Percentiles rank a stretch among this genome's conserved stretches.
These are phyloP conservation scores for Heliocidaris tuberculata DNA, from an alignment of 35 echinoderm and acorn worm species.

Conservation along the genomic window DNA sequence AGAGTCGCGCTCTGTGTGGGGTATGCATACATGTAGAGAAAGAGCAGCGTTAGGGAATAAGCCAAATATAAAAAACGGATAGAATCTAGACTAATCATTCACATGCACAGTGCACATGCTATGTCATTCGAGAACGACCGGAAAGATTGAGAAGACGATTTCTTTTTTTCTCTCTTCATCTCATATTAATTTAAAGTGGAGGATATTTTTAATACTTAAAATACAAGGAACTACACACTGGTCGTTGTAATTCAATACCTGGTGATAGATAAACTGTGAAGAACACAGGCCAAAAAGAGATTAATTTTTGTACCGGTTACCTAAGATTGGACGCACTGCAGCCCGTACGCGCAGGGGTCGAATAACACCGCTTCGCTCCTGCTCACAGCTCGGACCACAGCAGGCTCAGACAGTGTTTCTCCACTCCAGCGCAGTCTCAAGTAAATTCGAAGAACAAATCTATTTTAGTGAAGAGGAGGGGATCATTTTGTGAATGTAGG, in stretches of 20 bases:
- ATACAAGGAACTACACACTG: not conserved
- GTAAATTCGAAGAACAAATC: not conserved
- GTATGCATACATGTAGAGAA: no score
- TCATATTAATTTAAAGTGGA: not conserved
- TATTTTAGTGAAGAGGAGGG: no score
- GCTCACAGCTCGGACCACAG: not conserved
- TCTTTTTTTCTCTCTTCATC: not conserved
- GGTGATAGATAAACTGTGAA: not conserved
- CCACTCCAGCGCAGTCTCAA: not conserved
- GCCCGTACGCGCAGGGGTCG: not conserved
- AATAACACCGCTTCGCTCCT: not conserved
- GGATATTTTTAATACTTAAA: not conserved
- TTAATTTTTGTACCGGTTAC: not conserved
- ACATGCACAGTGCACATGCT: not conserved
- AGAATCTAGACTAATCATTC: no score
- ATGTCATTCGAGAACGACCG: not conserved
- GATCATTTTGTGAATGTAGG: not conserved
- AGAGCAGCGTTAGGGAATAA: no score
- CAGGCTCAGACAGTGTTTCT: not conserved
- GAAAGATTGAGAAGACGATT: not conserved
- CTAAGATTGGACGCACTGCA: not conserved
- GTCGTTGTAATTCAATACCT: not conserved
- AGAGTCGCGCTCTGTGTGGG: no score
- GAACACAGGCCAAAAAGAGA: no score
- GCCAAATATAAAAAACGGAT: no score